phyloP scores from a whole-genome alignment of 2,113 vertebrate species.

The Sula dactylatra region DNA sequence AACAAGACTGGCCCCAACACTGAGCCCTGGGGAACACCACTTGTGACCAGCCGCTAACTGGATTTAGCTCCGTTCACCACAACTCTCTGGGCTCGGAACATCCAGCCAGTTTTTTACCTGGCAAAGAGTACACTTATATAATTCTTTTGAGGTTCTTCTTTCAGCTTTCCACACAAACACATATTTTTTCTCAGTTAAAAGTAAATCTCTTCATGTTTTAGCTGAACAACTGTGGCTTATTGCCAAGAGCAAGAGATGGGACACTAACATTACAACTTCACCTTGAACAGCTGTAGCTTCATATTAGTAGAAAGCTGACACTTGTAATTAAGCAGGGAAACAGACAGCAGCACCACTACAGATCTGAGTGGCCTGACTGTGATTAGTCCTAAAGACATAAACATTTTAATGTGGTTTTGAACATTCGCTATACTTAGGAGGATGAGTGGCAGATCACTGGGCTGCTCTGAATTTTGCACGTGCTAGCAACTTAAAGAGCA shows the following conservation, averaged over 20 bases:
- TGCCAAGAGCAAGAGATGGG: background rate
- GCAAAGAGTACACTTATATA: too few species aligned
- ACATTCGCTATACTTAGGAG: background rate
- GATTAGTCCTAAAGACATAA: background rate
- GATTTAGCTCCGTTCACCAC: too few species aligned
- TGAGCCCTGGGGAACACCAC: too few species aligned
- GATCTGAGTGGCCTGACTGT: background rate
- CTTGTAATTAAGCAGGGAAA: background rate
- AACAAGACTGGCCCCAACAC: too few species aligned
- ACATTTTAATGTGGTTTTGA: background rate
- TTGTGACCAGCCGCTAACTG: too few species aligned
- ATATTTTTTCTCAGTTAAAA: background rate
- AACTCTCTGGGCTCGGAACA: too few species aligned
- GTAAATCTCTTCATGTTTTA: background rate
- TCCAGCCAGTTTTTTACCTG: too few species aligned
- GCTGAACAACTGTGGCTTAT: background rate
- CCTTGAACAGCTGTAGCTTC: background rate
- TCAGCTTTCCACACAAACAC: background rate
- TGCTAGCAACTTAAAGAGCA: background rate
- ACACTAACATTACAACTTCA: background rate
- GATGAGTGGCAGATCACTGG: background rate
- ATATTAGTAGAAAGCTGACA: background rate
- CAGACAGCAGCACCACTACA: background rate
- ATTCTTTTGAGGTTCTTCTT: background rate
- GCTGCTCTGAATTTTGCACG: background rate